Conservation (phyloP, 1,140 invertebrate genomes). For the Gonioctena quinquepunctata region DNA sequence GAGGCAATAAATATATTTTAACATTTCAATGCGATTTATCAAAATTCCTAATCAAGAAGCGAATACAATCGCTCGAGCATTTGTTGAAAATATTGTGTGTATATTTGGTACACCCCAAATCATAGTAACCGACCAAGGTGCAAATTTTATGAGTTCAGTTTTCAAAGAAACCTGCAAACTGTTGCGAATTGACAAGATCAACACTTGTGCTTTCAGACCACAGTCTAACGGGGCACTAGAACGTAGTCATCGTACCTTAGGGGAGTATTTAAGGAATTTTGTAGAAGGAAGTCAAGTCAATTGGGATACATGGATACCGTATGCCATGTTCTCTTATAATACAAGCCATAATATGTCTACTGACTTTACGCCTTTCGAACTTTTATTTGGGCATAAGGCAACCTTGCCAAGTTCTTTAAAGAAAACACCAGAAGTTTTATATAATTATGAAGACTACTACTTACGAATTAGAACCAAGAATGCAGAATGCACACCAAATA, state of each 20-base stretch:
- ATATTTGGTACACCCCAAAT: constrained; percentile 35
- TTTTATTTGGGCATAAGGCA: not conserved
- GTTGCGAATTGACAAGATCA: not conserved
- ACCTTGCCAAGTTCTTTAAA: not conserved
- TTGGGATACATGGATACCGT: not conserved
- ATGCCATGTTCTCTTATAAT: not conserved
- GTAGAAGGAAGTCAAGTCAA: not conserved
- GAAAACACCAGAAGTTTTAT: not conserved
- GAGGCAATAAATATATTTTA: not conserved
- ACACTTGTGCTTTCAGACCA: not conserved
- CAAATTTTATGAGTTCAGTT: constrained; percentile 40
- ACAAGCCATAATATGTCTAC: not conserved
- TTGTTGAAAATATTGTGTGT: constrained; percentile 28
- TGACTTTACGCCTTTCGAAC: not conserved
- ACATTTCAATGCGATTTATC: not conserved
- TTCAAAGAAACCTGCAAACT: not conserved
- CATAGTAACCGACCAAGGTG: constrained; percentile 46
- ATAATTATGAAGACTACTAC: not conserved
- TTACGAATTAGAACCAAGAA: not conserved
- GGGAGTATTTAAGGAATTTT: not conserved
- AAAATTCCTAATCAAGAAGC: not conserved
- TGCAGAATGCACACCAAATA: not conserved
- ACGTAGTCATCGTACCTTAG: not conserved
- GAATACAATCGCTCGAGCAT: not conserved
- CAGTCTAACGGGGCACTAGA: not conserved